Evolutionary conservation across 2,113 vertebrate species (phyloP).

Genomic region (Amphiprion percula): DNA sequence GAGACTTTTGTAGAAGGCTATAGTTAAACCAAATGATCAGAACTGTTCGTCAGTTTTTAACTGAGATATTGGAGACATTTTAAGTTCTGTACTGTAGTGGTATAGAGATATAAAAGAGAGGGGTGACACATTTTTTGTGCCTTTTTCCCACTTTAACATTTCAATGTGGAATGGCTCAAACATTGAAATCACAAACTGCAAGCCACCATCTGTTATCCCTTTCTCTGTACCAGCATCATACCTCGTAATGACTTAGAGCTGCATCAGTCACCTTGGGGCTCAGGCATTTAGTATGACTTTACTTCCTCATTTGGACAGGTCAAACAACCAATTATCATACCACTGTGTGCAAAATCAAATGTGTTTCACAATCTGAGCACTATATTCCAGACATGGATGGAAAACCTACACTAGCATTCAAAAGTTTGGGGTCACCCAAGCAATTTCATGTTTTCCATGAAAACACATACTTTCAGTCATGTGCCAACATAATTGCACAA

Average conservation of each 20-base stretch:
- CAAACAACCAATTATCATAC: slow-evolving; percentile 18
- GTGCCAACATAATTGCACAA: too few relatives aligned
- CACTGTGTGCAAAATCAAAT: slow-evolving; percentile 18
- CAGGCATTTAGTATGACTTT: slow-evolving; percentile 8
- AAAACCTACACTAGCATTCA: too few relatives aligned
- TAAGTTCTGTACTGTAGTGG: background rate
- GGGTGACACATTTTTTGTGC: background rate
- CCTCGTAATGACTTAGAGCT: slow-evolving; percentile 17
- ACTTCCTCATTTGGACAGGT: slow-evolving; percentile 15
- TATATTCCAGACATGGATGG: background rate
- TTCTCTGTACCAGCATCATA: slow-evolving; percentile 22
- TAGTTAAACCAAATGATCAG: background rate
- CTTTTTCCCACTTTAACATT: slow-evolving; percentile 19
- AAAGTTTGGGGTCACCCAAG: too few relatives aligned
- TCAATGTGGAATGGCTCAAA: slow-evolving; percentile 21
- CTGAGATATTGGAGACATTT: background rate
- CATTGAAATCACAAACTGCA: slow-evolving; percentile 41
- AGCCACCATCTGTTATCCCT: slow-evolving; percentile 35
- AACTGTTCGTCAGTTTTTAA: background rate
- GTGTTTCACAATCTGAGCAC: background rate
- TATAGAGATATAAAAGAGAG: background rate
- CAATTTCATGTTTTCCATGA: too few relatives aligned
- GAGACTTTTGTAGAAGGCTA: background rate
- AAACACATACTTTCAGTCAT: too few relatives aligned
- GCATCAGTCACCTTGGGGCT: slow-evolving; percentile 8